Evolutionary conservation across 30 jellyfish, hydroid and myxozoan species (phyloP).

Genomic region (Catostylus mosaicus): DNA sequence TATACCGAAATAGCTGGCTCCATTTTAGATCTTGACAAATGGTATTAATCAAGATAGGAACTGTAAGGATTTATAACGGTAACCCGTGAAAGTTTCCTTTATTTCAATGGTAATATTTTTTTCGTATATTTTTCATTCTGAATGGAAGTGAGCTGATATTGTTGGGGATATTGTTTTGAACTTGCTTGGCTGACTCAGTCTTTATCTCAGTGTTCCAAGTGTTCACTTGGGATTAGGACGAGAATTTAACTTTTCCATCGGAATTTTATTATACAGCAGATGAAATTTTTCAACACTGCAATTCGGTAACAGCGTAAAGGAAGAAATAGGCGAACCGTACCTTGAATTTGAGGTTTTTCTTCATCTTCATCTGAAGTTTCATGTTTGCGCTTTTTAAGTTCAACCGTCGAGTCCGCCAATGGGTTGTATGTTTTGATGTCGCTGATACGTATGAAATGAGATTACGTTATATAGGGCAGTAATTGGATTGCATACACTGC

Average conservation of each 20-base stretch:
- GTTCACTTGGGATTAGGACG: not conserved
- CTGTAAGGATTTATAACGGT: no score
- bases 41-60: no score
- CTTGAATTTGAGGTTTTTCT: slow-evolving; percentile 8
- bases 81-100: no score
- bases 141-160: not conserved
- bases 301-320: not conserved
- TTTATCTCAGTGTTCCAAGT: not conserved
- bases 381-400: slow-evolving; percentile 72
- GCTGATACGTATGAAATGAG: slow-evolving; percentile 6
- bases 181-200: not conserved
- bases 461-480: no score
- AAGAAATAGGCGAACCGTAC: not conserved
- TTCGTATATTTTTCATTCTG: not conserved
- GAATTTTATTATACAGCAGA: not conserved
- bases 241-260: not conserved
- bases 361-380: slow-evolving; percentile 68
- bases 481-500: no score
- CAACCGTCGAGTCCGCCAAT: slow-evolving; percentile 81
- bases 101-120: not conserved
- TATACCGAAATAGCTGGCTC: no score
- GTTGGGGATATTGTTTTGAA: no score
- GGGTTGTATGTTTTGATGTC: slow-evolving; percentile 73
- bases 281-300: not conserved
- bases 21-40: no score